These are phyloP conservation scores for Pantala flavescens DNA, from an alignment of 1,140 invertebrate species.

Conservation along the genomic window DNA sequence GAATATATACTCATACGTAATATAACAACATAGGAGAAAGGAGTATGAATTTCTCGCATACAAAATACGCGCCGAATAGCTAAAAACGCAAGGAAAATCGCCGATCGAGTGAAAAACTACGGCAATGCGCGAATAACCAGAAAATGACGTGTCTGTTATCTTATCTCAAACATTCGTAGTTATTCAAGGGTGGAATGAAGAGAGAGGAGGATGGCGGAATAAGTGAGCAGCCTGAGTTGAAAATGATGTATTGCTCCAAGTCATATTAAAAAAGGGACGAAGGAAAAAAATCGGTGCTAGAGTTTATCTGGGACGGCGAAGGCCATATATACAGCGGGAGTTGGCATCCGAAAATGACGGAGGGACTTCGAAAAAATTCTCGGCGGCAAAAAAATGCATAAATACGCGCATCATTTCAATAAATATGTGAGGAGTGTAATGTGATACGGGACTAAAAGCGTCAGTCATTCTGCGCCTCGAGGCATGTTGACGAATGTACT, in stretches of 20 bases:
- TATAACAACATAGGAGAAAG: no score
- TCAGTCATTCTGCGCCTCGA: background rate
- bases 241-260: background rate
- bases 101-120: no score
- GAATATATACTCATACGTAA: no score
- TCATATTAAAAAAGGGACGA: background rate
- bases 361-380: background rate
- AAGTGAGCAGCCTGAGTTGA: background rate
- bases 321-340: background rate
- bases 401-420: conserved; percentile 9
- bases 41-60: no score
- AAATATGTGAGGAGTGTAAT: background rate
- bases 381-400: background rate
- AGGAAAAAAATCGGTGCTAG: background rate
- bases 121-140: no score
- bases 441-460: background rate
- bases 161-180: no score
- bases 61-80: no score
- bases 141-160: no score
- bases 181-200: background rate
- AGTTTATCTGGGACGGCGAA: background rate
- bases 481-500: background rate
- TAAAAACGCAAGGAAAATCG: no score
- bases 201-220: background rate
- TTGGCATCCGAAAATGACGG: background rate